Base-by-base conservation (phyloP, 2,113 vertebrate species). In the Aegotheles bennettii region DNA sequence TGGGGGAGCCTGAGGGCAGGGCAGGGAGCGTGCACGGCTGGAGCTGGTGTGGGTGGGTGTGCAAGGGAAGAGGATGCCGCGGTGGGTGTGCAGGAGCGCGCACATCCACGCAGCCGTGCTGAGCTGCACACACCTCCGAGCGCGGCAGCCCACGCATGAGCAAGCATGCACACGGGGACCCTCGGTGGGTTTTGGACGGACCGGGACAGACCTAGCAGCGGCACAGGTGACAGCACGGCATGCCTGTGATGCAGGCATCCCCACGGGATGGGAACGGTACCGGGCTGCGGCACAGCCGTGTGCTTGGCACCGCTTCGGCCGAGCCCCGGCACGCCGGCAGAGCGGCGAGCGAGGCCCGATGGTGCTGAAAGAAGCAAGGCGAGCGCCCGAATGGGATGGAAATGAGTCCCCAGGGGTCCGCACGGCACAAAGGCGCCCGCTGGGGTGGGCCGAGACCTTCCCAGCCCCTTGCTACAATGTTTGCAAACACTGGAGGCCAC, bases 401-500 rank as follows among this genome's bases (percentile, higher is more conserved):
- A 96, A 97, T 97, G 95, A 97, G 95, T 31, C 93, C 85, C 93
- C 59, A 33, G 93, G 88, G 77, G 90, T 93, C 89, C 11, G 7
- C 3, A 2, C n/a, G 3, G 85, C 91, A 97, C 94, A 97, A 97
- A 97, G 83, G 89, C 51, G 2, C 92, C 96, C 25, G 95, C 97
- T 95, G 97, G 91, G 91, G 87, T 87, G 89, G 96, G 96, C 93
- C 8, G 69, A 90, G 91, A 76, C 92, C 94, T 96, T 97, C 93
- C 91, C 95, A 96, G 95, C 93, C 93, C 82, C 71, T 87, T 79
- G 2, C 65, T 83, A 90, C 96, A 74, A 40, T 97, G 97, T 97
- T 96, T 97, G 97, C 96, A 97, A 97, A 97, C 94, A 97, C 84
- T 35, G 51, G 93, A 91, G 96, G 93, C 95, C 94, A 74, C 95